Percentiles rank a stretch among this genome's conserved stretches.
These are phyloP conservation scores for Calcarius lapponicus DNA, from an alignment of 2,797 vertebrate genomes.

Conservation along the genomic window DNA sequence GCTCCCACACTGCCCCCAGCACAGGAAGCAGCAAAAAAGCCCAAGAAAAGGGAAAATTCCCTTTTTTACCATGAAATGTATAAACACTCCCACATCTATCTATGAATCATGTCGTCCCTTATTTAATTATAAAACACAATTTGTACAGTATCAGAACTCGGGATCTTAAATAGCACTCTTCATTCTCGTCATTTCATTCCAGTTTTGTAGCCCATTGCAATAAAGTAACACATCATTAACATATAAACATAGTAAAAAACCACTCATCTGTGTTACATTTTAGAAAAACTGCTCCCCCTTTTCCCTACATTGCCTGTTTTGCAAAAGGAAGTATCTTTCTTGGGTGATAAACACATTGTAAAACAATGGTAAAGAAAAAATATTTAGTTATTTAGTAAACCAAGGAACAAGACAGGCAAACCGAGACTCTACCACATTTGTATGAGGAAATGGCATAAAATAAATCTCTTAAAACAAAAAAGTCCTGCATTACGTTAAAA, in stretches of 20 bases:
- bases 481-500: neutral
- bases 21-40: neutral
- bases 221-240: constrained; percentile 4
- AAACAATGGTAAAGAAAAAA: neutral
- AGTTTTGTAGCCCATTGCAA: neutral
- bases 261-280: neutral
- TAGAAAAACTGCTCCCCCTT: neutral
- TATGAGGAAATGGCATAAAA: neutral
- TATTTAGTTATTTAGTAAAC: neutral
- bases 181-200: neutral
- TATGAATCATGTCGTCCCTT: neutral
- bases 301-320: accelerated
- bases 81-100: neutral
- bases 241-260: neutral
- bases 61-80: neutral
- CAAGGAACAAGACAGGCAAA: neutral
- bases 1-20: neutral
- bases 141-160: neutral
- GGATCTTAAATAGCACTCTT: neutral
- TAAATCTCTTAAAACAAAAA: neutral
- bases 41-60: neutral
- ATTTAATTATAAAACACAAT: neutral
- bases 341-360: neutral
- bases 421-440: neutral
- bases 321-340: neutral